Percentiles rank a stretch among this genome's conserved stretches.
Evolutionary conservation across 2,888 invertebrate species (phyloP).

Genomic region (Abscondita cerata): DNA sequence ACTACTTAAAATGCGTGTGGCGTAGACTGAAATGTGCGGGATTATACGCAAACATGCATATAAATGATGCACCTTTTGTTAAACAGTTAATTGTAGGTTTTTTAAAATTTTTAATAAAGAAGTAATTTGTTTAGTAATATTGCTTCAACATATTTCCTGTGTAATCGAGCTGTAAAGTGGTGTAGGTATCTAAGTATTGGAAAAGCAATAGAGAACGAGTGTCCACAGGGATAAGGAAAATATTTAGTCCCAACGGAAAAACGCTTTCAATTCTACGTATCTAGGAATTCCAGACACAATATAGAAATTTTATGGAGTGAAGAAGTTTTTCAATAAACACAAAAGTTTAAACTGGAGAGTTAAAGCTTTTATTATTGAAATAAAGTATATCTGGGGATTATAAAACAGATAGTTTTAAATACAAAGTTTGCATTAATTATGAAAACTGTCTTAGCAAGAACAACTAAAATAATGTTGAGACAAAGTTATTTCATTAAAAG

Average conservation of each 20-base stretch:
- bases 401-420: conserved; percentile 25
- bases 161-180: conserved; percentile 46
- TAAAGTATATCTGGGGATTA: conserved; percentile 11
- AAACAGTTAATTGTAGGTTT: too few species aligned
- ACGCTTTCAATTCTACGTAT: conserved; percentile 53
- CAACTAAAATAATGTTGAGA: conserved; percentile 19
- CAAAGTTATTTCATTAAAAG: conserved; percentile 25
- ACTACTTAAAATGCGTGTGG: too few species aligned
- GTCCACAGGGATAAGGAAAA: conserved; percentile 55
- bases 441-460: conserved; percentile 20
- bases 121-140: conserved; percentile 4
- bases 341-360: conserved; percentile 27
- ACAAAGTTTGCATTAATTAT: conserved; percentile 21
- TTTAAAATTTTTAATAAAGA: too few species aligned
- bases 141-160: conserved; percentile 30
- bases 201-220: conserved; percentile 53
- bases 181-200: conserved; percentile 45
- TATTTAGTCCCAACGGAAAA: conserved; percentile 51
- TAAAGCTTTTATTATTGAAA: conserved; percentile 32
- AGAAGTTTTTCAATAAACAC: conserved; percentile 49
- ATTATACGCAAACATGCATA: too few species aligned
- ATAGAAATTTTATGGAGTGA: conserved; percentile 53
- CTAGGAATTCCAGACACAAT: conserved; percentile 52
- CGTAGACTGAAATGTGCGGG: too few species aligned
- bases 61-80: too few species aligned